Evolutionary conservation across 2,113 vertebrate species (phyloP).

Genomic region (Sapajus apella): DNA sequence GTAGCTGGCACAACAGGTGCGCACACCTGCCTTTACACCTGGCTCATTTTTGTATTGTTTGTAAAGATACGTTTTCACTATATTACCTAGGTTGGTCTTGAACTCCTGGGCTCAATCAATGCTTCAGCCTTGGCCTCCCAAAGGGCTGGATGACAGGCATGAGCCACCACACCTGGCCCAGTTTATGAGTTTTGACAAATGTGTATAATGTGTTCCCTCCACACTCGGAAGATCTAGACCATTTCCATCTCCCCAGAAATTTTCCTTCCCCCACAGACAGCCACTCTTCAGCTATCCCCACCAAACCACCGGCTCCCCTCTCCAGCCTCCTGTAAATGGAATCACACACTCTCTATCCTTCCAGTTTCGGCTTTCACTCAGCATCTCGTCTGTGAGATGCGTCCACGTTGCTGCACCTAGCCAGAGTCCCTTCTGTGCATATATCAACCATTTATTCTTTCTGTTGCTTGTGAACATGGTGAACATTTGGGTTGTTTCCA

Average conservation of each 20-base stretch:
- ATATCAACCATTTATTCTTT: neutral
- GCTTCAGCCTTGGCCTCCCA: too few species aligned
- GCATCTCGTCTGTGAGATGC: neutral
- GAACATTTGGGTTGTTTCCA: neutral
- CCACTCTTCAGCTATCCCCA: neutral
- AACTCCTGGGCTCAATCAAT: too few species aligned
- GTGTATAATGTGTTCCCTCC: too few species aligned
- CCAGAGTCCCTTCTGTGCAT: neutral
- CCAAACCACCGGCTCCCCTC: neutral
- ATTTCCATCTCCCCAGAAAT: neutral
- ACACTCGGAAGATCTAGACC: neutral
- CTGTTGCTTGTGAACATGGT: neutral
- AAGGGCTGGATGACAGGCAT: too few species aligned
- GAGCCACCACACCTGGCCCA: too few species aligned
- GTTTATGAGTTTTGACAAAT: too few species aligned
- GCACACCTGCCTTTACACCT: too few species aligned
- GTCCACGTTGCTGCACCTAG: neutral
- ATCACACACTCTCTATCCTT: too few species aligned
- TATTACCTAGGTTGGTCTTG: too few species aligned
- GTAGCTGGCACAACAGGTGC: too few species aligned
- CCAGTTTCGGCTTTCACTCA: neutral
- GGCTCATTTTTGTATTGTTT: too few species aligned
- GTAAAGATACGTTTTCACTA: too few species aligned
- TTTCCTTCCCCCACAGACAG: neutral
- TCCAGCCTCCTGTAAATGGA: neutral